A percentile compares a stretch with the other conserved stretches of the same genome.
These are phyloP conservation scores for Erinaceus europaeus DNA, from an alignment of 2,113 vertebrate species.

Conservation along the genomic window DNA sequence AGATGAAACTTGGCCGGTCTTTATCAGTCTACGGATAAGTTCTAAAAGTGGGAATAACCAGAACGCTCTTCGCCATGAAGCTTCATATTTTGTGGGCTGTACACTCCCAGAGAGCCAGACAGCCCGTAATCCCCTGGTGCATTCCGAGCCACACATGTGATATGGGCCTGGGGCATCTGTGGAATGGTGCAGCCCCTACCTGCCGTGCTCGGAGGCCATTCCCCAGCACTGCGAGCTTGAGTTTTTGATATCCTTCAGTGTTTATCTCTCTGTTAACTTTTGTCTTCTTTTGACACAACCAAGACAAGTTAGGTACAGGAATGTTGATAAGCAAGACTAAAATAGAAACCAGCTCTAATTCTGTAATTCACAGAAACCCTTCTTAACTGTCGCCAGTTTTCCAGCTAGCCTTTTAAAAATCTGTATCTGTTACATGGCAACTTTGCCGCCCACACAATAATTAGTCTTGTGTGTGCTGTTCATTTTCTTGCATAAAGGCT, in stretches of 20 bases:
- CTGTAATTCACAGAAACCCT: background rate
- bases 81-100: background rate
- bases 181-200: slow-evolving; percentile 1
- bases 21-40: background rate
- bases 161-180: slow-evolving; percentile 3
- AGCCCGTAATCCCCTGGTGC: background rate
- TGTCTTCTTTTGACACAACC: background rate
- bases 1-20: background rate
- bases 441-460: no score
- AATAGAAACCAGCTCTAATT: slow-evolving; percentile 17
- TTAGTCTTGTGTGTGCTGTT: no score
- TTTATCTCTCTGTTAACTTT: background rate
- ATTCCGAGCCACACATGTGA: slow-evolving; percentile 44
- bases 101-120: slow-evolving; percentile 37
- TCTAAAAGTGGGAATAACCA: slow-evolving; percentile 31
- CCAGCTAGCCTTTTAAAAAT: background rate
- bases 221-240: background rate
- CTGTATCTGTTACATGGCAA: no score
- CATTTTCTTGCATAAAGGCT: background rate
- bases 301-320: slow-evolving; percentile 28
- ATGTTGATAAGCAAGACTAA: slow-evolving; percentile 28
- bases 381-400: background rate
- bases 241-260: background rate
- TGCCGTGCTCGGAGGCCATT: background rate
- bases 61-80: background rate